Percentiles rank a stretch among this genome's conserved stretches.
Conservation (phyloP, 1,140 invertebrate species). For the Penaeus indicus region DNA sequence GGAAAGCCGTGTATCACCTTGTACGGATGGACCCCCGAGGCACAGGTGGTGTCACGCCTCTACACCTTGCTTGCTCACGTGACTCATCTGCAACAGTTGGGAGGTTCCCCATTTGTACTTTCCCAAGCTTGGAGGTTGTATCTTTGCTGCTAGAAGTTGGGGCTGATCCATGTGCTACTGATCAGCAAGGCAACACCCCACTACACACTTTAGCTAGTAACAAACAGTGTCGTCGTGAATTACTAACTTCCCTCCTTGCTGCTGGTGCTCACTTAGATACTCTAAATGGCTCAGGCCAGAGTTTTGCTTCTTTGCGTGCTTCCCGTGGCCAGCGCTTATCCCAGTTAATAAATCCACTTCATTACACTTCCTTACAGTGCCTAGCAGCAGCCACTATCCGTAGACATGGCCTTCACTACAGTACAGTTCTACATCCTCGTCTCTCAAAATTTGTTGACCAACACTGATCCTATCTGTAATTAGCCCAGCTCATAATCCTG, state of each 20-base stretch:
- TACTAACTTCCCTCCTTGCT: slow-evolving; percentile 80
- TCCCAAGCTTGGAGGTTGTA: slow-evolving; percentile 82
- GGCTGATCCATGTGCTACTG: slow-evolving; percentile 81
- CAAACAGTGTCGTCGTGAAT: slow-evolving; percentile 74
- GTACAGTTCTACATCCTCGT: slow-evolving; percentile 50
- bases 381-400: slow-evolving; percentile 83
- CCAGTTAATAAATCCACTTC: slow-evolving; percentile 82
- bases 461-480: slow-evolving; percentile 52
- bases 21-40: slow-evolving; percentile 82
- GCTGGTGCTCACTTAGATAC: slow-evolving; percentile 89
- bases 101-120: slow-evolving; percentile 82
- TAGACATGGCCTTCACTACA: slow-evolving; percentile 76
- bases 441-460: slow-evolving; percentile 61
- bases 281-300: slow-evolving; percentile 84
- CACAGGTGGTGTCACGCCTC: slow-evolving; percentile 79
- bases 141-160: slow-evolving; percentile 85
- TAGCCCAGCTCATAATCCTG: slow-evolving; percentile 46
- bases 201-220: slow-evolving; percentile 81
- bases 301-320: slow-evolving; percentile 79
- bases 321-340: slow-evolving; percentile 74
- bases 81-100: slow-evolving; percentile 73
- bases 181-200: slow-evolving; percentile 85
- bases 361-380: slow-evolving; percentile 84
- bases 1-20: slow-evolving; percentile 75
- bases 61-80: slow-evolving; percentile 85